Percentiles rank a stretch among this genome's conserved stretches.
Evolutionary conservation across 2,797 vertebrate species (phyloP).

Genomic region (Spondyliosoma cantharus): DNA sequence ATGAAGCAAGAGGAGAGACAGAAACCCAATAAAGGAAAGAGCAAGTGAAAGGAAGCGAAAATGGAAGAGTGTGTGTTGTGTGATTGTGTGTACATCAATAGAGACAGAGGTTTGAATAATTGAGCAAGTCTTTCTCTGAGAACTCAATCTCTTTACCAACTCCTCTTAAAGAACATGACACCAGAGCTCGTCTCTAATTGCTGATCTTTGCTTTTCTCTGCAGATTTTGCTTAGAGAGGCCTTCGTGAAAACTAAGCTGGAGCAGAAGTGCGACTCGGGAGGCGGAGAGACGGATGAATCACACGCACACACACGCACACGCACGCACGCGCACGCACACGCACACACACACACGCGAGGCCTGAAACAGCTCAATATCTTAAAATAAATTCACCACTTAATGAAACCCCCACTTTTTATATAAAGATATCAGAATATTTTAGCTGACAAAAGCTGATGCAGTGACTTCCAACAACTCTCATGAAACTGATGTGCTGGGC

Average conservation of each 20-base stretch:
- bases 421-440: background rate
- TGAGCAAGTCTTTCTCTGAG: slow-evolving; percentile 54
- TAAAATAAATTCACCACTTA: background rate
- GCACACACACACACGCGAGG: background rate
- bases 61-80: background rate
- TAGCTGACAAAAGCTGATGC: background rate
- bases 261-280: background rate
- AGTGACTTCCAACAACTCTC: background rate
- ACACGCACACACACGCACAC: background rate
- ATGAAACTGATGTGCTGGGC: background rate
- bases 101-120: slow-evolving; percentile 62
- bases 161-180: slow-evolving; percentile 58
- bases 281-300: slow-evolving; percentile 29
- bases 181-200: slow-evolving; percentile 54
- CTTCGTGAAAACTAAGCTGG: slow-evolving; percentile 43
- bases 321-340: slow-evolving; percentile 16
- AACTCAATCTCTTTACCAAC: slow-evolving; percentile 50
- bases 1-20: background rate
- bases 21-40: slow-evolving; percentile 6
- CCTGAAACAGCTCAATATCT: background rate
- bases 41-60: slow-evolving; percentile 10
- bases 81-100: background rate
- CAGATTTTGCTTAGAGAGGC: slow-evolving; percentile 59
- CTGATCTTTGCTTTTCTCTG: slow-evolving; percentile 68
- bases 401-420: background rate